Conservation (phyloP, 2,888 invertebrate genomes). For the Cephus pygmeus region DNA sequence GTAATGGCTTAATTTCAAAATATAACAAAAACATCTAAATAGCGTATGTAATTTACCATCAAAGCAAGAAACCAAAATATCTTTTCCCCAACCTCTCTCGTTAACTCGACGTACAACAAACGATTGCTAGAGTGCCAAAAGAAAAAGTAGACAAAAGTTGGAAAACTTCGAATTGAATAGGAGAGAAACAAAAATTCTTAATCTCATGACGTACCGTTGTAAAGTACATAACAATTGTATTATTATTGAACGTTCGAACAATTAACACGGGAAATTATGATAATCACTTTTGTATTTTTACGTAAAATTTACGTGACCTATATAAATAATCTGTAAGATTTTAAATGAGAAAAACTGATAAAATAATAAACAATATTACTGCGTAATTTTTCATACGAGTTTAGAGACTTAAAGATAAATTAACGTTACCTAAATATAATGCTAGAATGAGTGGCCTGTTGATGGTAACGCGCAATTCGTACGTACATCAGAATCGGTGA, state of each 20-base stretch:
- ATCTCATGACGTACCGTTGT: not conserved
- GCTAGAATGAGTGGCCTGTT: slow-evolving; percentile 17
- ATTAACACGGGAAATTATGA: slow-evolving; percentile 45
- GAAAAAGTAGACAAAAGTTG: slow-evolving; percentile 14
- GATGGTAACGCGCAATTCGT: not conserved
- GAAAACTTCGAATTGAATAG: slow-evolving; percentile 17
- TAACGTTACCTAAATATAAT: slow-evolving; percentile 26
- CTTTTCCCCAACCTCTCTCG: not conserved
- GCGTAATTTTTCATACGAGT: slow-evolving; percentile 55
- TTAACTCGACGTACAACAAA: not conserved
- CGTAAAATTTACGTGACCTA: slow-evolving; percentile 36
- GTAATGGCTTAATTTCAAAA: not conserved
- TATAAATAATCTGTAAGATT: slow-evolving; percentile 33
- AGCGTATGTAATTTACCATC: no score
- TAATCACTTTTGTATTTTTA: slow-evolving; percentile 56
- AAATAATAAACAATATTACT: slow-evolving; percentile 36
- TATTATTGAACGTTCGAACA: slow-evolving; percentile 18
- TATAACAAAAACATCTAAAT: not conserved
- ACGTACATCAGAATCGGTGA: not conserved
- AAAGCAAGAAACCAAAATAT: not conserved
- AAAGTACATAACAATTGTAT: not conserved
- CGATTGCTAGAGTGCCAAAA: slow-evolving; percentile 22
- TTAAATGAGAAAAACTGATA: slow-evolving; percentile 25
- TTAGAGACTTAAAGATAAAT: slow-evolving; percentile 29
- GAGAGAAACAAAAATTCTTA: not conserved